These are phyloP conservation scores for Siniperca knerii DNA, from an alignment of 2,113 vertebrate species.

Conservation along the genomic window DNA sequence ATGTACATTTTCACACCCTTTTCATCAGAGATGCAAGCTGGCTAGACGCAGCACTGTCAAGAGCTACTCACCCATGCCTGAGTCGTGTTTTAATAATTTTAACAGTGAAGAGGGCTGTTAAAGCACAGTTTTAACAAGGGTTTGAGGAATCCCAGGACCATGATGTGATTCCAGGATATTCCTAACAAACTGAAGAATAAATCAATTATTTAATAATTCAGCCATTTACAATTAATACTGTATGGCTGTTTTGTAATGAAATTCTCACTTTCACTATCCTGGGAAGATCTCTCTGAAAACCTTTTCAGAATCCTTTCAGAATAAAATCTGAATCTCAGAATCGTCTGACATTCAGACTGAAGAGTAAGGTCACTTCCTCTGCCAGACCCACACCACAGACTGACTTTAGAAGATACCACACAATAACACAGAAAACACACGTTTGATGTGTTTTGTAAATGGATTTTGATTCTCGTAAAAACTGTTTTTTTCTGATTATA, in stretches of 20 bases:
- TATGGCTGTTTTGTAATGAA: not conserved
- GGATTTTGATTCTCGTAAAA: not conserved
- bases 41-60: not conserved
- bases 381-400: not conserved
- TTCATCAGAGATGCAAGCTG: too few species aligned
- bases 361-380: not conserved
- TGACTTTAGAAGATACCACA: not conserved
- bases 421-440: not conserved
- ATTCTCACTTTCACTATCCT: not conserved
- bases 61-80: not conserved
- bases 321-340: not conserved
- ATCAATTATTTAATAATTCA: not conserved
- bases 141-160: not conserved
- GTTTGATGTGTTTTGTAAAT: conserved; percentile 4
- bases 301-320: not conserved
- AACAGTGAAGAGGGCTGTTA: not conserved
- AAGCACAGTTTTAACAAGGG: not conserved
- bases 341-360: not conserved
- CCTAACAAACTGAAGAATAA: not conserved
- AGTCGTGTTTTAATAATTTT: not conserved
- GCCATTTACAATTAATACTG: not conserved
- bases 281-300: not conserved
- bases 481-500: not conserved
- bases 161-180: not conserved
- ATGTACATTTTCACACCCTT: not conserved